phyloP scores from a whole-genome alignment of 1,140 invertebrate species.

The Calliopsis andreniformis region DNA sequence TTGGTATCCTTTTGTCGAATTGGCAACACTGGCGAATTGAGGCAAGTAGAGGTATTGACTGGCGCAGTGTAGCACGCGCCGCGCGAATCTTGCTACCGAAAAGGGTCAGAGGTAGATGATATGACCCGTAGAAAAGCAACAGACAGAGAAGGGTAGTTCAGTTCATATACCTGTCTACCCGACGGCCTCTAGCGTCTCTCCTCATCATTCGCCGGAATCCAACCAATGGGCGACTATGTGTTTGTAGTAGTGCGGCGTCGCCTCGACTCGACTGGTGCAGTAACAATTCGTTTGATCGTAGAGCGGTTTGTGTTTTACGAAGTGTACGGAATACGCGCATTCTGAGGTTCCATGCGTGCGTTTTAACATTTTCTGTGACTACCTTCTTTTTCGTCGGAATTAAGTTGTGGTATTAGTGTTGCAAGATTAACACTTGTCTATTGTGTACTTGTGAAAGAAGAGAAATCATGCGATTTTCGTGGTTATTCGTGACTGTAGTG shows the following conservation, averaged over 20 bases:
- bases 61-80: conserved; percentile 49
- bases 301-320: conserved; percentile 51
- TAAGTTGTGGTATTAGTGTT: conserved; percentile 34
- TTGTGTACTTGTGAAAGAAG: conserved; percentile 19
- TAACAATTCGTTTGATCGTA: conserved; percentile 68
- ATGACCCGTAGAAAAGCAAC: neutral
- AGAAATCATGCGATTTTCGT: conserved; percentile 76
- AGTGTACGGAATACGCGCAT: conserved; percentile 4
- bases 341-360: conserved; percentile 51
- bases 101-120: conserved; percentile 28
- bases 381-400: conserved; percentile 4
- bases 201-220: conserved; percentile 30
- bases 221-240: conserved; percentile 47
- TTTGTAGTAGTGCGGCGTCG: conserved; percentile 48
- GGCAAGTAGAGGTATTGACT: conserved; percentile 59
- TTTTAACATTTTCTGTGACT: conserved; percentile 3
- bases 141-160: conserved; percentile 14
- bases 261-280: conserved; percentile 48
- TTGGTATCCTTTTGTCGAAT: conserved; percentile 33
- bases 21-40: conserved; percentile 44
- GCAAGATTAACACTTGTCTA: neutral
- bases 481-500: conserved; percentile 77
- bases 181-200: conserved; percentile 28
- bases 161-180: conserved; percentile 27
- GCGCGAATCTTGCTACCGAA: conserved; percentile 39